Conservation (phyloP, 2,888 invertebrate species). For the Norana najaformis region DNA sequence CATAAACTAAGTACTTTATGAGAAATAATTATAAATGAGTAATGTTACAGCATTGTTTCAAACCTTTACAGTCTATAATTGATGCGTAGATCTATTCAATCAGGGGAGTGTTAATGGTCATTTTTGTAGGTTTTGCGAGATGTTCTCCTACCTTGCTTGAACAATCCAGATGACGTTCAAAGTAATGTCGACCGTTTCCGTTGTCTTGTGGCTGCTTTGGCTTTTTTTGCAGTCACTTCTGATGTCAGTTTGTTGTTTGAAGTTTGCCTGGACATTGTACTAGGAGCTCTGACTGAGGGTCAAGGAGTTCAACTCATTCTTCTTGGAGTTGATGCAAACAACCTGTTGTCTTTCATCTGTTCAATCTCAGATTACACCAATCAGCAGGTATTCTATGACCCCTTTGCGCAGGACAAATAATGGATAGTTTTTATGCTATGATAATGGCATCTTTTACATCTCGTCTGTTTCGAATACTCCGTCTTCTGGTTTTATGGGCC, state of each 20-base stretch:
- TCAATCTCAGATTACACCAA: not conserved
- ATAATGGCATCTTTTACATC: not conserved
- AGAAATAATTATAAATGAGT: not conserved
- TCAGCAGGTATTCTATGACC: not conserved
- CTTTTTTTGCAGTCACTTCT: not conserved
- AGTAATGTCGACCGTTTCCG: not conserved
- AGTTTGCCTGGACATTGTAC: not conserved
- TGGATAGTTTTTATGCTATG: not conserved
- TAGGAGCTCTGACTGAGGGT: not conserved
- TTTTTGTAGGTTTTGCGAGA: not conserved
- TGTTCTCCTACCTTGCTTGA: not conserved
- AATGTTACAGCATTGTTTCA: not conserved
- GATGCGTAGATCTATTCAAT: not conserved
- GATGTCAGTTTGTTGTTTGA: not conserved
- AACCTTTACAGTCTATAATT: not conserved
- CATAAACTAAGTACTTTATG: not conserved
- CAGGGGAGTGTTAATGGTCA: not conserved
- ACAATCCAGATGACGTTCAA: not conserved
- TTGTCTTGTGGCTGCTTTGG: not conserved
- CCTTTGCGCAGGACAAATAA: not conserved
- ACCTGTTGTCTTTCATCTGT: slow-evolving; percentile 15
- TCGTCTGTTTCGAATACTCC: not conserved
- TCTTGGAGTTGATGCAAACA: not conserved
- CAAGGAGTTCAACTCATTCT: slow-evolving; percentile 6
- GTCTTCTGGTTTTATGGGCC: too few species aligned